phyloP scores from a whole-genome alignment of 1,140 invertebrate genomes.

The Trichonephila inaurata region DNA sequence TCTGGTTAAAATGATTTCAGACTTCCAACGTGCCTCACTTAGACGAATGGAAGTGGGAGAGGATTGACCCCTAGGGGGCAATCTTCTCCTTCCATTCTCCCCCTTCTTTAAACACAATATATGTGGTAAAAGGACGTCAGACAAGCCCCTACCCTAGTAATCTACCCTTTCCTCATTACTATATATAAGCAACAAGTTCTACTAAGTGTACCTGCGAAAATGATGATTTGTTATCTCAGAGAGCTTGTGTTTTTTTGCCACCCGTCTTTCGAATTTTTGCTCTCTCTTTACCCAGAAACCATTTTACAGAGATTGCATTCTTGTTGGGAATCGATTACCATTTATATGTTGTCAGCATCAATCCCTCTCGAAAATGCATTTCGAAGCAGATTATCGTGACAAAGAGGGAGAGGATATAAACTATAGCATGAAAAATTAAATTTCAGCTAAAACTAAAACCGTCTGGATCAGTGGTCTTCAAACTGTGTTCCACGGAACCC shows the following conservation, averaged over 20 bases:
- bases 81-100: no score
- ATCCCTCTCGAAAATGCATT: not conserved
- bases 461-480: no score
- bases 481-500: no score
- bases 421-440: not conserved
- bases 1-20: conserved; percentile 12
- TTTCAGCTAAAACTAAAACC: not conserved
- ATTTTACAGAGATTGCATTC: not conserved
- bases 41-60: not conserved
- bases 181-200: conserved; percentile 9
- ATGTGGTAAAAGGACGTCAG: conserved; percentile 4
- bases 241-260: not conserved
- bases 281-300: not conserved
- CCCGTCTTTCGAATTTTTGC: not conserved
- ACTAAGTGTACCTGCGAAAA: not conserved
- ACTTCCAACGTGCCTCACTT: conserved; percentile 12
- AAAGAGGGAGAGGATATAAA: not conserved
- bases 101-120: conserved; percentile 8
- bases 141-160: not conserved
- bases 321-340: not conserved
- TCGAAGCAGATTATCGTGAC: not conserved
- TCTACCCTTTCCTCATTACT: not conserved
- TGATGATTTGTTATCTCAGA: not conserved
- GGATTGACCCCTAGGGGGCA: no score
- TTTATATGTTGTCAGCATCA: not conserved